Evolutionary conservation across 2,113 vertebrate genomes (phyloP), one percentile per base, ranked within the genome.

Genomic region (Pachycephala philippinensis): DNA sequence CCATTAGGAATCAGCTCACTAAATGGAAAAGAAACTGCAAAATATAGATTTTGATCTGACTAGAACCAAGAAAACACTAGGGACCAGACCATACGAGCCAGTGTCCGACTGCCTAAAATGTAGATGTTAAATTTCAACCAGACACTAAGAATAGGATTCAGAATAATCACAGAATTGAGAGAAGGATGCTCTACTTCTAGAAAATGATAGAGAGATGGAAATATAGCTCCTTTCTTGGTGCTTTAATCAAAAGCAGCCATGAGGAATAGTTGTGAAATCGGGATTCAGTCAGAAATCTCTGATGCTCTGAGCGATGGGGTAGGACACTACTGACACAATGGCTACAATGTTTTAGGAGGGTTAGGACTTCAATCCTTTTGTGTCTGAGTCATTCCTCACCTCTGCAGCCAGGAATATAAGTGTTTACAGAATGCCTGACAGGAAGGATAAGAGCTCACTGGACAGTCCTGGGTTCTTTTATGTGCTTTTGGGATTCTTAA

Each of bases 301-400:
- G 5, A 16, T 57, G 27, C 21, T 65, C 24, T 49, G 69, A 85
- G n/a, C 13, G 24, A 23, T 31, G 22, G 5, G 11, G 3, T 20
- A 66, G 37, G 23, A 63, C 30, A 17, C 3, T 27, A 40, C 12
- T 19, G 5, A 10, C 4, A 18, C 1, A 2, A 23, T 3, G 8
- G 15, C 20, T 45, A 5, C 44, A 80, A 13, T 7, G 5, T 72
- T 54, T 56, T 35, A 61, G 31, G 56, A 70, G 14, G 10, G 9
- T 30, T 42, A 40, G 21, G 31, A 30, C 21, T 69, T 72, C 56
- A 74, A 2, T 20, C 5, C 20, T 37, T 65, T 22, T 37, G 42
- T 75, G 11, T 13, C 37, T 85, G 65, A 78, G 30, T 27, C 3
- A 63, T 49, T 87, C 28, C 35, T 30, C 28, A 27, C 20, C 6